Evolutionary conservation across 2,113 vertebrate species (phyloP).

Genomic region (Cervus canadensis): DNA sequence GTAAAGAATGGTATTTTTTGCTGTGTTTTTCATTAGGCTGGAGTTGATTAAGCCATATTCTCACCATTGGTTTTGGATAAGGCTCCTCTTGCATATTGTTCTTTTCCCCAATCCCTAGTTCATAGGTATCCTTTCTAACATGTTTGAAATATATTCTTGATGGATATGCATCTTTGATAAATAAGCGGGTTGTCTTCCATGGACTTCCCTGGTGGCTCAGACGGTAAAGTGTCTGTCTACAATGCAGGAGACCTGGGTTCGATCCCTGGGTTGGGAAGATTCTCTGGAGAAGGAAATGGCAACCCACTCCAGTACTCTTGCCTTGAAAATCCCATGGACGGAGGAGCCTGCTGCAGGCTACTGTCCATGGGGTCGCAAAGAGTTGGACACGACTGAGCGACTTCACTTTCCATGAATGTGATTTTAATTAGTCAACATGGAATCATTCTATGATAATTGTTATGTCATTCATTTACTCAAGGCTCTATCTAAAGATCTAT

Average conservation of each 20-base stretch:
- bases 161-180: neutral
- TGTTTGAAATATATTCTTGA: neutral
- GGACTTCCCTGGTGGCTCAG: too few species aligned
- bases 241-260: too few species aligned
- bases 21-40: neutral
- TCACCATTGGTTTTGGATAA: neutral
- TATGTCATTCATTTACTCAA: neutral
- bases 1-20: neutral
- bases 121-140: neutral
- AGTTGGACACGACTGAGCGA: too few species aligned
- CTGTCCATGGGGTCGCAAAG: too few species aligned
- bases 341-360: too few species aligned
- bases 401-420: neutral
- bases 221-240: too few species aligned
- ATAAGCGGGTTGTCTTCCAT: neutral
- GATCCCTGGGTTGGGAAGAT: too few species aligned
- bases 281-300: too few species aligned
- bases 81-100: neutral
- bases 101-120: neutral
- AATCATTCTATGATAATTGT: neutral
- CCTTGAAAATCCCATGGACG: too few species aligned
- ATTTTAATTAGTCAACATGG: slow-evolving; percentile 1
- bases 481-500: neutral
- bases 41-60: neutral
- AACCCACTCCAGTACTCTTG: too few species aligned